These are phyloP conservation scores for Masticophis lateralis DNA, from an alignment of 2,797 vertebrate genomes.

Conservation along the genomic window DNA sequence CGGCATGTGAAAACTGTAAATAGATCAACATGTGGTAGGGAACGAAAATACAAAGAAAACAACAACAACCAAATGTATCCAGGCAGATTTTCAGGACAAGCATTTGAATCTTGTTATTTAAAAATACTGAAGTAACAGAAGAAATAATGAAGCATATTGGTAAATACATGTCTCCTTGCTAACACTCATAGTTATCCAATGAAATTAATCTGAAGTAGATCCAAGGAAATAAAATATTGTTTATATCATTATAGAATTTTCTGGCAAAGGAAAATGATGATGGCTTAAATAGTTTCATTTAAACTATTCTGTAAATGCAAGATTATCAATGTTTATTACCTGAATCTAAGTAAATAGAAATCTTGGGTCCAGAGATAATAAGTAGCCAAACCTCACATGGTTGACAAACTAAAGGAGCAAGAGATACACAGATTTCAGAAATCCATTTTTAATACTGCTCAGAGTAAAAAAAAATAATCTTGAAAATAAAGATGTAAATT, in stretches of 20 bases:
- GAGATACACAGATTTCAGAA: neutral
- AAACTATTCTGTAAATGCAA: neutral
- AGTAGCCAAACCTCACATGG: neutral
- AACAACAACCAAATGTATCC: neutral
- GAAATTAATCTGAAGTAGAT: neutral
- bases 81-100: neutral
- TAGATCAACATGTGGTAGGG: neutral
- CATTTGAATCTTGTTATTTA: neutral
- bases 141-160: neutral
- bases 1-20: neutral
- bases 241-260: neutral
- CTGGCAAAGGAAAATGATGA: neutral
- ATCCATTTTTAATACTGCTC: neutral
- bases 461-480: neutral
- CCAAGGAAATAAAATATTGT: neutral
- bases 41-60: neutral
- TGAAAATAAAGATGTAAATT: neutral
- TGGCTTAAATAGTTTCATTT: neutral
- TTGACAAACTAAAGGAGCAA: neutral
- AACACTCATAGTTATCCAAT: neutral
- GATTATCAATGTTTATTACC: neutral
- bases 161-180: neutral
- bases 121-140: neutral
- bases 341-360: neutral
- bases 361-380: neutral